These are phyloP conservation scores for Pristiophorus japonicus DNA, from an alignment of 2,113 vertebrate species.

Conservation along the genomic window DNA sequence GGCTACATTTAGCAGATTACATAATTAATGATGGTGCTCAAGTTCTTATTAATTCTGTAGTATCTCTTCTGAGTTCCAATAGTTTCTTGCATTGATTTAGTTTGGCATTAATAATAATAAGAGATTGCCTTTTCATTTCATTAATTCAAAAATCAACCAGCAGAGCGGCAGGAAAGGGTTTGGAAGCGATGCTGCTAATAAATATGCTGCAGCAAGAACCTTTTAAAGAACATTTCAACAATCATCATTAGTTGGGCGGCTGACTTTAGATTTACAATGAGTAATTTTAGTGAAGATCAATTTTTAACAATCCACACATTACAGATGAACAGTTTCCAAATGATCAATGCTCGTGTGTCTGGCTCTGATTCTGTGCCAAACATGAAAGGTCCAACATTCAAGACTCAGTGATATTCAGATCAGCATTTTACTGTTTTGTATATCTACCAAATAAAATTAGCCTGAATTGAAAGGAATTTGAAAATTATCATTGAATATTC, in stretches of 20 bases:
- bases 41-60: neutral
- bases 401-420: neutral
- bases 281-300: constrained; percentile 5
- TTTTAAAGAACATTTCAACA: neutral
- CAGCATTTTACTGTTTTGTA: neutral
- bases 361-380: neutral
- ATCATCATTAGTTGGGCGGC: neutral
- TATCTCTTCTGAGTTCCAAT: neutral
- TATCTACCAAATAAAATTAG: neutral
- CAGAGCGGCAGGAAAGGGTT: neutral
- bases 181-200: neutral
- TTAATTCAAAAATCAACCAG: neutral
- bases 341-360: neutral
- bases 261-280: constrained; percentile 7
- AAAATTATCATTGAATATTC: neutral
- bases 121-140: neutral
- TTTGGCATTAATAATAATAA: neutral
- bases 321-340: neutral
- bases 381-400: neutral
- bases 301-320: neutral
- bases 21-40: neutral
- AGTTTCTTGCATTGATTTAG: neutral
- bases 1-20: neutral
- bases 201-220: neutral
- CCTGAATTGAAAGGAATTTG: neutral